These are phyloP conservation scores for Grus americana DNA, from an alignment of 2,113 vertebrate genomes.

Conservation along the genomic window DNA sequence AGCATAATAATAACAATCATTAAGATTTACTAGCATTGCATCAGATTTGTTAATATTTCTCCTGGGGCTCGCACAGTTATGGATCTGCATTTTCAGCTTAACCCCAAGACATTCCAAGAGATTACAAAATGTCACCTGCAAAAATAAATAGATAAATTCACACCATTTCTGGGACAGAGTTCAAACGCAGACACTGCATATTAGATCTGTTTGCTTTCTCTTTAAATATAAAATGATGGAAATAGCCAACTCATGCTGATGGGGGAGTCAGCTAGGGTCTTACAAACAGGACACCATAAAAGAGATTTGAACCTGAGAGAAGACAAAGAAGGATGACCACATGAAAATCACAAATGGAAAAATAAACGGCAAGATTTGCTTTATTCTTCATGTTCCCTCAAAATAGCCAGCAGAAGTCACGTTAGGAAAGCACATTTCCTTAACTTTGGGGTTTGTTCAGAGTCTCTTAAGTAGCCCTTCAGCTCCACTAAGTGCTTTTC, in stretches of 20 bases:
- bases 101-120: background rate
- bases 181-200: background rate
- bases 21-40: constrained; percentile 37
- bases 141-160: constrained; percentile 36
- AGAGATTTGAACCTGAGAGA: background rate
- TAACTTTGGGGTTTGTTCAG: background rate
- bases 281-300: background rate
- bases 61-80: background rate
- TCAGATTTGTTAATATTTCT: constrained; percentile 20
- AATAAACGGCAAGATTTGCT: background rate
- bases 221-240: constrained; percentile 14
- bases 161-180: background rate
- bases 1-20: background rate
- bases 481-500: background rate
- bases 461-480: background rate
- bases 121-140: background rate
- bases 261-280: background rate
- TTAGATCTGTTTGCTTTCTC: constrained; percentile 34
- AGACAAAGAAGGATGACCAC: background rate
- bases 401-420: background rate
- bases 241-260: background rate
- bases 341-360: background rate
- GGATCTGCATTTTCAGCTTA: background rate
- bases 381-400: background rate
- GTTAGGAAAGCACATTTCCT: background rate